A percentile compares a stretch with the other conserved stretches of the same genome.
These are phyloP conservation scores for Phrynocephalus forsythii DNA, from an alignment of 2,797 vertebrate genomes.

Conservation along the genomic window DNA sequence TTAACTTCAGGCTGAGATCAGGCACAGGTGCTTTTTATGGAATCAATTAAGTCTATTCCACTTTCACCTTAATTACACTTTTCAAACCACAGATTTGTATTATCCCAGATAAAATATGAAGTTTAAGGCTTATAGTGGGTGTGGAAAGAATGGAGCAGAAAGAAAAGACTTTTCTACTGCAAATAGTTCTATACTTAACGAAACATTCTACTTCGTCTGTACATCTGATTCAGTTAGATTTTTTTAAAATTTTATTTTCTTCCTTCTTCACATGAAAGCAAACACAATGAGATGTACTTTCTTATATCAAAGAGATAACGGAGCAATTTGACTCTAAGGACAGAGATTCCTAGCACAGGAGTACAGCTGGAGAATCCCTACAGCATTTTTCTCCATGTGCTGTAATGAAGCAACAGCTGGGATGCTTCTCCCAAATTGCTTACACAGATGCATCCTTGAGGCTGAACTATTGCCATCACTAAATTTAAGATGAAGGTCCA, in stretches of 20 bases:
- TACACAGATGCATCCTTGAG: conserved; percentile 9
- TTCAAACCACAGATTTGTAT: not conserved
- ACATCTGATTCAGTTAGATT: not conserved
- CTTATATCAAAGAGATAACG: not conserved
- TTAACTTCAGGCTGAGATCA: not conserved
- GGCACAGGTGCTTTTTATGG: not conserved
- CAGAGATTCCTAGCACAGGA: not conserved
- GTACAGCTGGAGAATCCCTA: conserved; percentile 16
- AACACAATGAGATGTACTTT: not conserved
- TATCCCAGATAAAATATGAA: not conserved
- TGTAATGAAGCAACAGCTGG: conserved; percentile 39
- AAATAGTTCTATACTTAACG: not conserved
- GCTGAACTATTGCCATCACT: not conserved
- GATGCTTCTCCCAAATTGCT: conserved; percentile 20
- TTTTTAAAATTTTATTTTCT: not conserved
- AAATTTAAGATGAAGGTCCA: conserved; percentile 19
- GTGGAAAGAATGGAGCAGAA: too few species aligned
- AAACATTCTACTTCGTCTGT: not conserved
- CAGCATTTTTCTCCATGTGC: conserved; percentile 18
- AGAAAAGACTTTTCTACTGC: not conserved
- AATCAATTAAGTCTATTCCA: not conserved
- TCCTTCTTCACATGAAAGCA: not conserved
- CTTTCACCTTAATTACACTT: not conserved
- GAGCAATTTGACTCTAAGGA: conserved; percentile 13
- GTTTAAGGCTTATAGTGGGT: not conserved